Evolutionary conservation across 1,140 invertebrate genomes (phyloP), one percentile per base, ranked within the genome.

Genomic region (Manduca sexta): DNA sequence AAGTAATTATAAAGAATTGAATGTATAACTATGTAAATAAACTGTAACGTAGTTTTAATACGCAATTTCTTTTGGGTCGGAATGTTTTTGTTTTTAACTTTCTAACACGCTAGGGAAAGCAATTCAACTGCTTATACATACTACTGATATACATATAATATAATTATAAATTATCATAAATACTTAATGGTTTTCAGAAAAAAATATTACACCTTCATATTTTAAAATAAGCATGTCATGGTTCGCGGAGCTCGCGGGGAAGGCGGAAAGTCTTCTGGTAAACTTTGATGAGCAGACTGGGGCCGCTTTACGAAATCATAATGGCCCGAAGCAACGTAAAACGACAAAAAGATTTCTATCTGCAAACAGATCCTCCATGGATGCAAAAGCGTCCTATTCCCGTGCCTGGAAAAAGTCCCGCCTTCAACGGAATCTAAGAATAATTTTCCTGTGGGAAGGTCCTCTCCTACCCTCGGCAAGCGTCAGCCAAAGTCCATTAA

Each of bases 271-370:
- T 75, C 88, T 96, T 18, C 85, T 96, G 6, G 95, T 95, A 71
- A 94, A 93, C 84, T 89, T 97, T 40, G 94, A 97, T 68, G 89
- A 94, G 70, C 93, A 92, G 73, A 94, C 94, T 12, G 94, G 94
- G 1, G 90, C 89, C 16, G 93, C 92, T 33, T 74, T 91, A 21
- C 71, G 76, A 33, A 76, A 69, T 46, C 69, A 77, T 52, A 70
- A 66, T 49, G 64, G 43, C 21, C 13, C 49, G 3, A 79, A 66
- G 55, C 29, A 48, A 17, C 72, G 63, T 59, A 69, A 66, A 47
- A 64, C 56, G 70, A 76, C n/a, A 64, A 62, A 56, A 61, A 52
- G 68, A 74, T 14, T 52, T 33, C 29, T n/a, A 34, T 0, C 29
- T 46, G 26, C 35, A 46, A 13, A 18, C 60, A 6, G 63, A 75